Percentiles rank a stretch among this genome's conserved stretches.
These are phyloP conservation scores for Octonoba sinensis DNA, from an alignment of 2,888 invertebrate species.

Conservation along the genomic window DNA sequence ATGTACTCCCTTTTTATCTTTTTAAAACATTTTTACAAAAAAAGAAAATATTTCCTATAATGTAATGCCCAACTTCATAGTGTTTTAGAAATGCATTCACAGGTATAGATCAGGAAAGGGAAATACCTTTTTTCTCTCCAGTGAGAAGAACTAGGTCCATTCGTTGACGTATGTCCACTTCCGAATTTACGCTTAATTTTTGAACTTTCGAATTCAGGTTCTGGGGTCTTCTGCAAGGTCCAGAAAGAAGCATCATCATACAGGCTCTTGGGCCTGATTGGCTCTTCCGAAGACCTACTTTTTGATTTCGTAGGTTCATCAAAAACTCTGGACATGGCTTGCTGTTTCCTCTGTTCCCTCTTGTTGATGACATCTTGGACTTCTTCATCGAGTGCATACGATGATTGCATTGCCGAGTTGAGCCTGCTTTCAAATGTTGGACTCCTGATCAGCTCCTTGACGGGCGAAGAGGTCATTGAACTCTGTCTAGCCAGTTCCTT, in stretches of 20 bases:
- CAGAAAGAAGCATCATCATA: slow-evolving; percentile 49
- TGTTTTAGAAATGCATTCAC: no score
- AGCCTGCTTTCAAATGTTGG: slow-evolving; percentile 31
- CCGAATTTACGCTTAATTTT: slow-evolving; percentile 21
- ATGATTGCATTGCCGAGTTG: slow-evolving; percentile 15
- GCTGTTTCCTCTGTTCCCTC: slow-evolving; percentile 17
- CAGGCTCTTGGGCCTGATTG: slow-evolving; percentile 18
- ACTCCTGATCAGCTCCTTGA: not conserved
- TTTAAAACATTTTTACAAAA: no score
- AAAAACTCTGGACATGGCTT: not conserved
- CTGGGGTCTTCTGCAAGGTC: slow-evolving; percentile 30
- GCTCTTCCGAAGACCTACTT: not conserved
- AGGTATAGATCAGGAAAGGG: no score
- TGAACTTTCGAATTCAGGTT: slow-evolving; percentile 8
- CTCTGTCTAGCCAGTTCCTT: slow-evolving; percentile 9
- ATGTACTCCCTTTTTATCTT: no score
- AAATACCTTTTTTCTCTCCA: slow-evolving; percentile 54
- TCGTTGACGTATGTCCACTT: slow-evolving; percentile 15
- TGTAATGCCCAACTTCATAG: no score
- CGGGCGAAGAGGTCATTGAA: slow-evolving; percentile 3
- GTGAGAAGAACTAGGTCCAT: slow-evolving; percentile 33
- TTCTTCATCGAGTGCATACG: slow-evolving; percentile 41
- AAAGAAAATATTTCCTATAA: no score
- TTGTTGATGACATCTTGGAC: slow-evolving; percentile 39
- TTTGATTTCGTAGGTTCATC: not conserved